These are phyloP conservation scores for Drosophila quinaria DNA, from an alignment of 2,888 invertebrate species.

Conservation along the genomic window DNA sequence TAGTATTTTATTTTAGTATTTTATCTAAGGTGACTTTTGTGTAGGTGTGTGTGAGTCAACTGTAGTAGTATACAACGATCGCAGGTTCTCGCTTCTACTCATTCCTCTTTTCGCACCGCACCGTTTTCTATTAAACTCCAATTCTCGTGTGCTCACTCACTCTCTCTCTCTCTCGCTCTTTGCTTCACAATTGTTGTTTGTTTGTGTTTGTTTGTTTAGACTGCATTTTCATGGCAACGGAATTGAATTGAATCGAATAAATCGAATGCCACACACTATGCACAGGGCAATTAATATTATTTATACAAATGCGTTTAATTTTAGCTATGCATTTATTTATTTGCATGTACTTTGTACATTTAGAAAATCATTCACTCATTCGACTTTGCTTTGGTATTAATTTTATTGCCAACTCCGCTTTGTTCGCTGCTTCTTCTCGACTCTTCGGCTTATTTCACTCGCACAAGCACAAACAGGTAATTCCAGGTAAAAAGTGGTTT, in stretches of 20 bases:
- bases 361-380: conserved; percentile 39
- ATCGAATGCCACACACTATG: conserved; percentile 19
- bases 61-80: conserved; percentile 31
- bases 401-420: conserved; percentile 46
- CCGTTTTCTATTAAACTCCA: conserved; percentile 50
- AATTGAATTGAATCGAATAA: conserved; percentile 26
- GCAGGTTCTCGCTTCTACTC: conserved; percentile 34
- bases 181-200: conserved; percentile 46
- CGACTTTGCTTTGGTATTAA: conserved; percentile 40
- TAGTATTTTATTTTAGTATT: conserved; percentile 35
- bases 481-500: conserved; percentile 84
- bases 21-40: conserved; percentile 15
- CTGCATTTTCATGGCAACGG: conserved; percentile 81
- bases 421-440: conserved; percentile 46
- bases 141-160: conserved; percentile 14
- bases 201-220: conserved; percentile 61
- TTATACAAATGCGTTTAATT: conserved; percentile 21
- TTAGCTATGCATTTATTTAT: conserved; percentile 8
- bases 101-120: conserved; percentile 14
- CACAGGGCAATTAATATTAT: conserved; percentile 38
- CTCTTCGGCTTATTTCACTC: conserved; percentile 56
- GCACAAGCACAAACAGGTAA: conserved; percentile 82
- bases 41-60: conserved; percentile 14
- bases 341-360: conserved; percentile 20
- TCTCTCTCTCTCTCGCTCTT: conserved; percentile 8